These are phyloP conservation scores for Athalia circularis DNA, from an alignment of 2,888 invertebrate genomes.

Conservation along the genomic window DNA sequence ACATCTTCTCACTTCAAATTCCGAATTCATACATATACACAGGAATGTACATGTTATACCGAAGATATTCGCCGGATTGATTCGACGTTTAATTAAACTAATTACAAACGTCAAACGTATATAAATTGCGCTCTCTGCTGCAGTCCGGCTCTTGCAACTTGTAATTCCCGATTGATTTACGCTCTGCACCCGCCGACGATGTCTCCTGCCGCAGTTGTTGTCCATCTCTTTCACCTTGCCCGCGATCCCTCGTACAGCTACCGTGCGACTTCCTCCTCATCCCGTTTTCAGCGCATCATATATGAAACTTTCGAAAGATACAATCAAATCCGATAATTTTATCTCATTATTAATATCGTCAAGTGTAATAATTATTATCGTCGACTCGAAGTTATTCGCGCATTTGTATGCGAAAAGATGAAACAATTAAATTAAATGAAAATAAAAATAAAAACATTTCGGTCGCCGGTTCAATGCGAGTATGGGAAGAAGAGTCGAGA, in stretches of 20 bases:
- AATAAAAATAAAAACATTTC: background rate
- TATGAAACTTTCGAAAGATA: background rate
- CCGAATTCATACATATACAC: background rate
- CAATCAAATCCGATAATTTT: background rate
- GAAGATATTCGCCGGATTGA: conserved; percentile 25
- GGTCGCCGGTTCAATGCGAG: background rate
- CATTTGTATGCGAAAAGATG: no score
- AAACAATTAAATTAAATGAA: background rate
- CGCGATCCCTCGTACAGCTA: background rate
- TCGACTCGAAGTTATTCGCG: no score
- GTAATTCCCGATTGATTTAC: conserved; percentile 37
- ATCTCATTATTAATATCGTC: background rate
- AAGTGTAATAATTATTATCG: no score
- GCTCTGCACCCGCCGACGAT: conserved; percentile 2
- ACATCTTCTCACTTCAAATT: conserved; percentile 4
- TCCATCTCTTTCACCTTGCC: conserved; percentile 16
- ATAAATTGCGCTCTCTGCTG: background rate
- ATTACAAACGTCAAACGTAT: conserved; percentile 41
- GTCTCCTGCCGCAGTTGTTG: background rate
- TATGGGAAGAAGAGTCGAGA: background rate
- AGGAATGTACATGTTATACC: background rate
- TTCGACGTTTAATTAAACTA: conserved; percentile 42
- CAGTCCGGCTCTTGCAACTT: background rate
- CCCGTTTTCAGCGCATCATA: background rate
- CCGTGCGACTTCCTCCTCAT: conserved; percentile 15